Evolutionary conservation across 2,888 invertebrate species (phyloP), one percentile per base, ranked within the genome.

Genomic region (Nymphalis urticae): DNA sequence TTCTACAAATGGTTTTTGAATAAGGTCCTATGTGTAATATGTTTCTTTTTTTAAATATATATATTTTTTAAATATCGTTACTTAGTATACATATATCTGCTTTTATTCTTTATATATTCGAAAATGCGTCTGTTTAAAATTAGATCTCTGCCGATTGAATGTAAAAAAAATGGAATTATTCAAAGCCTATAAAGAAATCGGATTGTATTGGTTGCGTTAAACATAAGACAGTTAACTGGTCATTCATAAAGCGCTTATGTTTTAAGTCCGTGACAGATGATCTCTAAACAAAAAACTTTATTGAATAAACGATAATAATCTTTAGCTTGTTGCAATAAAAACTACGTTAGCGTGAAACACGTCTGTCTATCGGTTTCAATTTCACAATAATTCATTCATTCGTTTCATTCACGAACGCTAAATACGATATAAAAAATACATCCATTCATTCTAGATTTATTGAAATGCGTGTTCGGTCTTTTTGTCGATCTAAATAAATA

Each of bases 371-470:
- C 62, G 71, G 72, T 69, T 72, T 72, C 67, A 69, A 68, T 75
- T 74, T 72, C 72, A 74, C 71, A 75, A 76, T 73, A 72, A 75
- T 54, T 32, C 17, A 27, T 56, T 56, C 56, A 58, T 58, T 68
- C 69, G 56, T 68, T 70, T 71, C 73, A 73, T 77, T 73, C 70
- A 73, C 61, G 64, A 70, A 66, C 64, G 71, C 69, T 74, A 75
- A 77, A 74, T 70, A 68, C 70, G 69, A 56, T 63, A 50, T 65
- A 69, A 73, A 72, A 69, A 73, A 70, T 71, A 69, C 58, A 36
- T 71, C 69, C 72, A 75, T 75, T 77, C 73, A 75, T 67, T 60
- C 66, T 48, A 53, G 48, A 64, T 70, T 76, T 72, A 72, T 66
- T 68, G 69, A 75, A 74, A 71, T 69, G 70, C 68, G 61, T 72